Base-by-base conservation (phyloP, 2,888 invertebrate genomes). In the Brenthis hecate region DNA sequence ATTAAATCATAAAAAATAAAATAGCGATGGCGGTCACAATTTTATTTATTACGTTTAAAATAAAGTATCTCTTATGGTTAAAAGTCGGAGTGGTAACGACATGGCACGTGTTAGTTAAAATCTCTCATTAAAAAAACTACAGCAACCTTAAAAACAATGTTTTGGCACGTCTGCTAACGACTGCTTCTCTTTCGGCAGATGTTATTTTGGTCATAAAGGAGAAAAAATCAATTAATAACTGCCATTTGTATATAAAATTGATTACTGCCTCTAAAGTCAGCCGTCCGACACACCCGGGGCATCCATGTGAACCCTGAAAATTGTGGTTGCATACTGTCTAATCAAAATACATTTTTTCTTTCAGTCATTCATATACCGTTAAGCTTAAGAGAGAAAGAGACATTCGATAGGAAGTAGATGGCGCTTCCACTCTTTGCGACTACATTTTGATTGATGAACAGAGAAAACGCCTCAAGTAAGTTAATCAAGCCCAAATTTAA, bases 401-500 rank as follows among this genome's bases (percentile, higher is more conserved):
- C 50, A 69, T 73, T 55, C 70, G 76, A 80, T 85, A 85, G 85
- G 85, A 86, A 89, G 85, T 85, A 87, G 88, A 85, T 85, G 79
- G 82, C 84, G 78, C 82, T 84, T 86, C 83, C 82, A 83, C 80
- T 85, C 79, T 83, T 84, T 80, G 78, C 81, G 85, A 81, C 83
- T 80, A 80, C 78, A 77, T 70, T 83, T 87, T 92, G 92, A 92
- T 92, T 92, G 91, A 92, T 92, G 92, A 89, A 92, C 90, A 89
- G 86, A 87, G 91, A 91, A 91, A 91, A 91, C 92, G 92, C 92
- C 92, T 92, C 84, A 82, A 88, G 88, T 87, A 83, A 85, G 85
- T 86, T 88, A 86, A 91, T 91, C 88, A 89, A 86, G 86, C 87
- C 90, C 89, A 91, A 92, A 91, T 91, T 91, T 86, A 92, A 92